Base-by-base conservation (phyloP, 2,888 invertebrate genomes). In the Archips crataeganus region DNA sequence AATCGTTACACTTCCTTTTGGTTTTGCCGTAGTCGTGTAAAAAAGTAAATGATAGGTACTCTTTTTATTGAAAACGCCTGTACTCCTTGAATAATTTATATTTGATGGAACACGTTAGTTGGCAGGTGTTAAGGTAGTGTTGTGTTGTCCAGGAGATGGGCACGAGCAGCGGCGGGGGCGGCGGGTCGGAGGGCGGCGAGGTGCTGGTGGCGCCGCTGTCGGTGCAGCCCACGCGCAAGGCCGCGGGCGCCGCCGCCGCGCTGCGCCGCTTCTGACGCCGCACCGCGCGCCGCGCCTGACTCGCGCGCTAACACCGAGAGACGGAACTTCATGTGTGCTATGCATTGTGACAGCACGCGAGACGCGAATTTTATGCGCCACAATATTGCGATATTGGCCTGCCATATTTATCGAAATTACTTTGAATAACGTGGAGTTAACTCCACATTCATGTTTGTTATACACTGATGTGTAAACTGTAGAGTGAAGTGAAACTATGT, bases 211-310 rank as follows among this genome's bases (percentile, higher is more conserved):
- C 97, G 82, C 98, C 97, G 77, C 95, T 97, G 93, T 97, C 98
- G 75, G 97, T 97, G 87, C 98, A 98, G 92, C 97, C 97, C 78
- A 97, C 97, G 82, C 96, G 98, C 87, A 97, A 97, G 95, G 96
- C 96, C 82, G 95, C 96, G 81, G 95, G 95, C 80, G 96, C 95
- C 81, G 95, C 96, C 83, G 96, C 96, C 79, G 95, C 96, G 79
- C 93, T 97, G 83, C 96, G 97, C 80, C 95, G 96, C 92, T 96
- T 96, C 95, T 97, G 96, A 95, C 91, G 88, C 77, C 85, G 85
- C 85, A 77, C 84, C 77, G 77, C 82, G 80, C 84, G 82, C 77
- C 82, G 82, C 84, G 83, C 84, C 77, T 83, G 84, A 83, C 57
- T 47, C 73, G 62, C 68, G 62, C 77, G 71, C 75, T 69, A 73